Evolutionary conservation across 2,113 vertebrate genomes (phyloP), one percentile per base, ranked within the genome.

Genomic region (Lampris megalopsis): DNA sequence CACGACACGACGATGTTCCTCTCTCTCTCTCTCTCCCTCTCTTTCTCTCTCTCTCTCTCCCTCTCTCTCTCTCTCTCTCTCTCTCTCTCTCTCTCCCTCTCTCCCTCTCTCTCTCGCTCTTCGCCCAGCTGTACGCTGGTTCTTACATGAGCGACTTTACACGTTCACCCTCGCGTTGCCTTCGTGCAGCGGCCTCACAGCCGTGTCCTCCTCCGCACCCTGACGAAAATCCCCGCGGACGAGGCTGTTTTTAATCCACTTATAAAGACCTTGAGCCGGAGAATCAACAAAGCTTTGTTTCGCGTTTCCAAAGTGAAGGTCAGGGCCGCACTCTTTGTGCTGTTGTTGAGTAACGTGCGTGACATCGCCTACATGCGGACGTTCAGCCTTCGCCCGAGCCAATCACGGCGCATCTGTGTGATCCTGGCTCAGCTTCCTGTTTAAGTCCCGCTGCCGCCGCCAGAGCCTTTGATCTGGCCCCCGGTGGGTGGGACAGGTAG

Each of bases 381-480:
- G 64, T 79, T 82, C 88, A 76, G 49, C 71, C 47, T 69, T 77
- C 2, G 60, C 63, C 37, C 59, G 35, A 53, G 45, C 78, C 66
- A 85, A 81, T 88, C 76, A 59, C 56, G 60, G 24, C 3, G 10
- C 71, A 69, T 77, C 73, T 72, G 74, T 70, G 63, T 62, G 68
- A 88, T 84, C 75, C 68, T 42, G 65, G 47, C 79, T 82, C 73
- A 71, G 84, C 78, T 87, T 91, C 90, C 88, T 90, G 85, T 90
- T 91, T 85, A 49, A 68, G 64, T 85, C 81, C 79, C 77, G 63
- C 63, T 80, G 78, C 11, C 71, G 40, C 66, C 77, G 72, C 38
- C 62, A 9, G 66, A 80, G 68, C 53, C 82, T 89, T 91, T 91
- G 81, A 91, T 91, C 80, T 73, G 0, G 11, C 35, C 58, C 74